Evolutionary conservation across 2,797 vertebrate species (phyloP), one percentile per base, ranked within the genome.

Genomic region (Hemitrygon akajei): DNA sequence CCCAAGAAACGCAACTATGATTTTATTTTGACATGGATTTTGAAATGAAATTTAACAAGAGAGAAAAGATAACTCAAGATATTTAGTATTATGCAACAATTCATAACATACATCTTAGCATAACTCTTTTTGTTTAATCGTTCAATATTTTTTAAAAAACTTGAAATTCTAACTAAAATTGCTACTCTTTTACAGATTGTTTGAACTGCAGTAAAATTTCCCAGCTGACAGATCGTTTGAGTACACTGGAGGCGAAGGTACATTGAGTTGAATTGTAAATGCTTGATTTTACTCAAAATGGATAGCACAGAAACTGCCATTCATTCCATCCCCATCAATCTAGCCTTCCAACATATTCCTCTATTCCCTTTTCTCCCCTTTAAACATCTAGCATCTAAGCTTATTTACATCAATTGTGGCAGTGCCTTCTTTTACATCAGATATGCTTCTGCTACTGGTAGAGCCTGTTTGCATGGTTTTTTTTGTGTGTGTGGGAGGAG

Each of bases 121-220:
- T 63, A 60, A 60, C 16, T 27, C 58, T 60, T 25, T n/a, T 86
- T 60, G 27, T 86, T n/a, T 66, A 63, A 34, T 37, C 9, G n/a
- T 66, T 86, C 14, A 5, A n/a, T 69, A 18, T 22, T 69, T 69
- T 66, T 3, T 3, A 37, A 37, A 34, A 37, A 69, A 37, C 86
- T 93, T 93, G 71, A 75, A 75, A 93, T 89, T 69, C n/a, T 89
- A 25, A 76, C 30, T 27, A 18, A 75, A 58, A 58, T 20, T 81
- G 4, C 71, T 30, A 30, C 47, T 4, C 87, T 11, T 7, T 93
- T 79, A 0, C 94, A 99, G 98, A 95, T 95, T 99, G 98, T 95
- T 96, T 98, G 93, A 99, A 99, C 96, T 99, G 98, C 96, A 99
- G 97, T 96, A 96, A 95, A 58, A 95, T 98, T 63, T 96, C 96